Evolutionary conservation across 2,888 invertebrate genomes (phyloP), one percentile per base, ranked within the genome.

Genomic region (Leucophenga maculata): DNA sequence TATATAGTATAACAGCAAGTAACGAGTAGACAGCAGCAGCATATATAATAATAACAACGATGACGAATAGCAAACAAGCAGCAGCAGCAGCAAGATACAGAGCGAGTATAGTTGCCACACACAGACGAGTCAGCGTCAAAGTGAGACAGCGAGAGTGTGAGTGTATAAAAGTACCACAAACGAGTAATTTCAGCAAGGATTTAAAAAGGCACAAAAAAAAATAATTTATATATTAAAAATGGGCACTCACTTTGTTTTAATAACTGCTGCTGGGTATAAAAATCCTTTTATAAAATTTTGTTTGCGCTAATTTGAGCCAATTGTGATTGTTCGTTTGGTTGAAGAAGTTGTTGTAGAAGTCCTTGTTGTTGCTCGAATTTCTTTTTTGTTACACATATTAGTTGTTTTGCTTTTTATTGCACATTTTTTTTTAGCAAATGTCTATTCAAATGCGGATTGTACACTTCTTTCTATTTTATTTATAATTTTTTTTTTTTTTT

Each of bases 401-500:
- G 31, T 70, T 67, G 65, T 46, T 66, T 66, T 65, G 67, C 55
- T 65, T 73, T 75, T 79, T 83, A 80, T 80, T 80, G 80, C 80
- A 81, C 82, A 82, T 78, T 72, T 74, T 71, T 67, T 46, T 46
- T 48, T 46, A 65, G 22, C 8, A 26, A 65, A n/a, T 18, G 22
- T 26, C 48, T 16, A 8, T 50, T 50, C 6, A 4, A n/a, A 50
- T 50, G 16, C 50, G n/a, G 4, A 6, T 60, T 69, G 48, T 71
- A 46, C 59, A 26, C 55, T 55, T 22, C 22, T 55, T 18, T 22
- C 4, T 18, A 18, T 73, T 55, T 54, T 32, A 67, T 55, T 16
- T 50, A 14, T 20, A 68, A 64, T 55, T 69, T 69, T 60, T 26
- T 52, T 68, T 39, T 68, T 16, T 20, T 26, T 14, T 59, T 20